Percentiles rank a stretch among this genome's conserved stretches.
These are phyloP conservation scores for Bufo gargarizans DNA, from an alignment of 2,113 vertebrate species.

Conservation along the genomic window DNA sequence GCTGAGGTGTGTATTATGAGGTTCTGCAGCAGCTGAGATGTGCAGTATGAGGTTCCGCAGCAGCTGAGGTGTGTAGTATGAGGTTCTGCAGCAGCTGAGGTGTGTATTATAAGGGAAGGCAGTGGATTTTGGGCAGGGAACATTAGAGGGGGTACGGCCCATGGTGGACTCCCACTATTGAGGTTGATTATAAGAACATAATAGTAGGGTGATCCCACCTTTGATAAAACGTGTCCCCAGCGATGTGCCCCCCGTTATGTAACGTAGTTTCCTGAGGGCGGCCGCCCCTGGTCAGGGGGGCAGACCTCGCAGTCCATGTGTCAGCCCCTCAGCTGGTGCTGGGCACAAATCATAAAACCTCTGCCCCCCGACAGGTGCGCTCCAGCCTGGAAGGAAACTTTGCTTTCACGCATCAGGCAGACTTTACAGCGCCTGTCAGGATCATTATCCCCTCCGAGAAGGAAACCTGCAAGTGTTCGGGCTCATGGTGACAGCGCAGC, in stretches of 20 bases:
- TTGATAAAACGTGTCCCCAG: too few relatives aligned
- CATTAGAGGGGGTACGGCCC: too few relatives aligned
- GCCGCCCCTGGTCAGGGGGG: not conserved
- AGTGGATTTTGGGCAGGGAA: too few relatives aligned
- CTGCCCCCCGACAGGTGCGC: conserved; percentile 60
- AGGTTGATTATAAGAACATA: too few relatives aligned
- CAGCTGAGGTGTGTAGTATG: too few relatives aligned
- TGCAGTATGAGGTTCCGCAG: too few relatives aligned
- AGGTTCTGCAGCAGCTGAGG: too few relatives aligned
- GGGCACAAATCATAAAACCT: conserved; percentile 51
- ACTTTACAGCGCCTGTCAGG: conserved; percentile 53
- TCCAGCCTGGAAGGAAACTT: conserved; percentile 58
- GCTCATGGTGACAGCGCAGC: conserved; percentile 59
- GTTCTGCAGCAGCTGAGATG: not conserved
- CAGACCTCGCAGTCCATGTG: not conserved
- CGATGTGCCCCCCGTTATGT: not conserved
- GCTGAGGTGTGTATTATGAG: not conserved
- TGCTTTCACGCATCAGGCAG: conserved; percentile 55
- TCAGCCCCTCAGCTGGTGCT: conserved; percentile 39
- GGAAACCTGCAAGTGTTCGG: conserved; percentile 60
- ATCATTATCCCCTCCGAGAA: not conserved
- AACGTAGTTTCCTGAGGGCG: not conserved
- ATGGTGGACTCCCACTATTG: too few relatives aligned
- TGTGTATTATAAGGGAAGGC: too few relatives aligned
- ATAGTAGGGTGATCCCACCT: too few relatives aligned